Conservation (phyloP, 2,888 invertebrate species). For the Heteromyza rotundicornis region DNA sequence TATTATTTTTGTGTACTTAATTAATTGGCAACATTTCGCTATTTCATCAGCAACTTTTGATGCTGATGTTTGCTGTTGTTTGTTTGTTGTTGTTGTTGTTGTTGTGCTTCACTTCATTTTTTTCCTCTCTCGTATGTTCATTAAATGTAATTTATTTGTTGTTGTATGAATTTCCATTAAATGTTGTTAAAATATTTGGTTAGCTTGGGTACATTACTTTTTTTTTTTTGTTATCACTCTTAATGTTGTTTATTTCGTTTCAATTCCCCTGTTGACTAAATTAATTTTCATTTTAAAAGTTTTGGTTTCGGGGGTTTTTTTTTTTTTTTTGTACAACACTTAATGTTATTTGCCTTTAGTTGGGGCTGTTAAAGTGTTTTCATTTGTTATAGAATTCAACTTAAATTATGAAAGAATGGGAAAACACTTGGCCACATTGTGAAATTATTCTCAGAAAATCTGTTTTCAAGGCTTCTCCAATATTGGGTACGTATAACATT, state of each 20-base stretch:
- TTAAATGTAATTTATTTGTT: slow-evolving; percentile 11
- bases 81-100: neutral
- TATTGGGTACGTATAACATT: too few relatives aligned
- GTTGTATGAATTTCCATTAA: neutral
- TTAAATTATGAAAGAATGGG: too few relatives aligned
- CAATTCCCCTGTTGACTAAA: neutral
- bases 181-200: slow-evolving; percentile 11
- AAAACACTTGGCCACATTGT: too few relatives aligned
- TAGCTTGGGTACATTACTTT: slow-evolving; percentile 16
- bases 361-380: too few relatives aligned
- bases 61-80: too few relatives aligned
- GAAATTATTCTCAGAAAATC: too few relatives aligned
- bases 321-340: too few relatives aligned
- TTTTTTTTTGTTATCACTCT: slow-evolving; percentile 17
- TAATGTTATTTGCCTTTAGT: too few relatives aligned
- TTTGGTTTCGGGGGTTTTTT: too few relatives aligned
- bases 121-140: neutral
- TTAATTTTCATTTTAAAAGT: too few relatives aligned
- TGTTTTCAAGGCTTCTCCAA: too few relatives aligned
- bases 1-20: slow-evolving; percentile 12
- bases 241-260: slow-evolving; percentile 12
- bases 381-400: too few relatives aligned
- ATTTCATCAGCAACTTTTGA: slow-evolving; percentile 6
- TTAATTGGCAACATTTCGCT: slow-evolving; percentile 20
- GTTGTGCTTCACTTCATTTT: neutral